Conservation (phyloP, 2,797 vertebrate species). For the Centroberyx gerrardi region DNA sequence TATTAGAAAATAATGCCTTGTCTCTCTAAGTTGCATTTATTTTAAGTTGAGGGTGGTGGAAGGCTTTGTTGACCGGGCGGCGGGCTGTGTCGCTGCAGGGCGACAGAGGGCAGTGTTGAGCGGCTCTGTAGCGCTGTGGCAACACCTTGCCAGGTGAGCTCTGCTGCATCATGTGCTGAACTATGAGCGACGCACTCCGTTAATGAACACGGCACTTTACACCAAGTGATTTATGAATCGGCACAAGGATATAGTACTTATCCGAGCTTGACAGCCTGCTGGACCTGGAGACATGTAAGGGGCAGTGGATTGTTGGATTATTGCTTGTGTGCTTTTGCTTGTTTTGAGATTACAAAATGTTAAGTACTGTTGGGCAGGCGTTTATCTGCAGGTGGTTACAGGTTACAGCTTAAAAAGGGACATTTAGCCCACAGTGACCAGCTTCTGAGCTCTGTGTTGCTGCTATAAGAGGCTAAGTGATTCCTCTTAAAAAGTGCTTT, state of each 20-base stretch:
- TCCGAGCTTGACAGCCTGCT: neutral
- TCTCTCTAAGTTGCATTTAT: neutral
- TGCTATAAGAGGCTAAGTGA: too few species aligned
- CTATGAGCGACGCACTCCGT: neutral
- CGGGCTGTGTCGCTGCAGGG: neutral
- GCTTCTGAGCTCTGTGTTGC: neutral
- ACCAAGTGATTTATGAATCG: neutral
- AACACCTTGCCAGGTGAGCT: constrained; percentile 71
- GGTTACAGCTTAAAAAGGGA: constrained; percentile 12
- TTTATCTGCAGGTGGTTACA: constrained; percentile 36
- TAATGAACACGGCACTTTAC: neutral
- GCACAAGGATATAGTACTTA: neutral
- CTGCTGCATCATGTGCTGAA: constrained; percentile 40
- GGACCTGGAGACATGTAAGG: neutral
- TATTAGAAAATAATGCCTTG: neutral
- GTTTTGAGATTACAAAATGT: constrained; percentile 39
- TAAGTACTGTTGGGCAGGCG: constrained; percentile 36
- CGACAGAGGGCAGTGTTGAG: constrained; percentile 86
- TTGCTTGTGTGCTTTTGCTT: constrained; percentile 12
- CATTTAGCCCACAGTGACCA: constrained; percentile 8
- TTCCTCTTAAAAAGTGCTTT: too few species aligned
- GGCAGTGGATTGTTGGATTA: constrained; percentile 8
- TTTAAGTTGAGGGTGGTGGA: constrained; percentile 23
- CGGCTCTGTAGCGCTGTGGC: constrained; percentile 49
- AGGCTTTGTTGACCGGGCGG: constrained; percentile 33